Conservation (phyloP, 1,140 invertebrate genomes). For the Drosophila oshimai region DNA sequence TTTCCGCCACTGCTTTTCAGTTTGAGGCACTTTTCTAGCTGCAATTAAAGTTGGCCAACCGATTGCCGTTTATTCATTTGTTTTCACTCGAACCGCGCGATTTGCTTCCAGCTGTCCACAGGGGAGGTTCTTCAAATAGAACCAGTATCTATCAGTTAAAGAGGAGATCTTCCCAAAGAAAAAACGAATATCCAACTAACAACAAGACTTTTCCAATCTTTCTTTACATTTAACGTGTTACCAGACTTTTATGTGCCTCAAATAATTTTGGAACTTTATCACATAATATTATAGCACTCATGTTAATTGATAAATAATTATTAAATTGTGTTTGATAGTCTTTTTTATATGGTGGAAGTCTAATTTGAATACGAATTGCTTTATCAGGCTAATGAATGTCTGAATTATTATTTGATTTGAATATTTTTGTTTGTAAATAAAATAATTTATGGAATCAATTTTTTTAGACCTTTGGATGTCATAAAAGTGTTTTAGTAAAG, state of each 20-base stretch:
- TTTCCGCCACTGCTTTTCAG: constrained; percentile 2
- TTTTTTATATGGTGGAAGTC: neutral
- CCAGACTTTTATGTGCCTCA: too few species aligned
- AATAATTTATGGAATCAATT: too few species aligned
- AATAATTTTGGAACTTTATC: too few species aligned
- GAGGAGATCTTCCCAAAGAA: neutral
- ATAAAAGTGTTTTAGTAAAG: too few species aligned
- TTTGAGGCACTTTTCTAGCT: constrained; percentile 59
- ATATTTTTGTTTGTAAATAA: too few species aligned
- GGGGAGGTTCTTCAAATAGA: neutral
- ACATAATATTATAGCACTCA: neutral
- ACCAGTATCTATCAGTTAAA: neutral
- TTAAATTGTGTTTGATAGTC: too few species aligned
- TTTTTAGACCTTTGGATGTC: too few species aligned
- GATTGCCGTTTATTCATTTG: constrained; percentile 15
- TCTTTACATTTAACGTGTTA: too few species aligned
- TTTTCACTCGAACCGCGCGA: constrained; percentile 4
- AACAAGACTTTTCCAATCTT: too few species aligned
- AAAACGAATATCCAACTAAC: neutral
- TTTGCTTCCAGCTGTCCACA: constrained; percentile 38
- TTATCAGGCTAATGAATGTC: neutral
- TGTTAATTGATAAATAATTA: neutral
- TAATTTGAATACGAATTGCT: neutral
- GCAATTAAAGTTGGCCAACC: constrained; percentile 25
- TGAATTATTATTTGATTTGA: too few species aligned